Conservation (phyloP, 2,888 invertebrate genomes). For the Elmis aenea region DNA sequence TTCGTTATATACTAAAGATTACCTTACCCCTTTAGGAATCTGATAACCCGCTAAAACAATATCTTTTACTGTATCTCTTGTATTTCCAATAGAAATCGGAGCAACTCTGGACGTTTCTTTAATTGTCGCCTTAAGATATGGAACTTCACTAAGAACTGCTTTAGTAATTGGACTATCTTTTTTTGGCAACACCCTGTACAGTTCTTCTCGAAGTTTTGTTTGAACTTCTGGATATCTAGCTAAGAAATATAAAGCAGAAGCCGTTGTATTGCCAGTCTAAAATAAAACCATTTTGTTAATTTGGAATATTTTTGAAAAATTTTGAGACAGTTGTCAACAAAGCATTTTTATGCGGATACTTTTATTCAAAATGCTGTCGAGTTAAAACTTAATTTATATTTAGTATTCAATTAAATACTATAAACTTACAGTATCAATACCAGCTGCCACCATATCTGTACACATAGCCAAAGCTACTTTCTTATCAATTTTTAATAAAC, state of each 20-base stretch:
- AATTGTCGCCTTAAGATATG: slow-evolving; percentile 58
- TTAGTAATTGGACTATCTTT: slow-evolving; percentile 38
- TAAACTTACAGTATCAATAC: slow-evolving; percentile 67
- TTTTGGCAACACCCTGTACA: slow-evolving; percentile 30
- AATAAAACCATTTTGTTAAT: too few species aligned
- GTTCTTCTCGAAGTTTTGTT: slow-evolving; percentile 43
- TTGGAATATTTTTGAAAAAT: too few species aligned
- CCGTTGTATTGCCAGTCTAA: slow-evolving; percentile 48
- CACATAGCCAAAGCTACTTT: slow-evolving; percentile 62
- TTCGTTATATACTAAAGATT: not conserved
- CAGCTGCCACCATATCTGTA: slow-evolving; percentile 64
- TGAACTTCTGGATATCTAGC: slow-evolving; percentile 46
- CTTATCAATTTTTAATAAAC: slow-evolving; percentile 56
- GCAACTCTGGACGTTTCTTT: slow-evolving; percentile 55
- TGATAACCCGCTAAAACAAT: slow-evolving; percentile 40
- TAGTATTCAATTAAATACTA: not conserved
- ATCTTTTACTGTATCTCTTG: slow-evolving; percentile 33
- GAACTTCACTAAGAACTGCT: slow-evolving; percentile 39
- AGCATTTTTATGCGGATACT: too few species aligned
- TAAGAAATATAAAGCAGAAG: slow-evolving; percentile 45
- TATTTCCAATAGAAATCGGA: slow-evolving; percentile 30
- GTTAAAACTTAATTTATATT: too few species aligned
- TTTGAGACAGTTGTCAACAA: too few species aligned
- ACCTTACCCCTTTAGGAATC: slow-evolving; percentile 41
- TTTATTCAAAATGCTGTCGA: too few species aligned